Base-by-base conservation (phyloP, 2,113 vertebrate genomes). In the Aspidoscelis tigris region DNA sequence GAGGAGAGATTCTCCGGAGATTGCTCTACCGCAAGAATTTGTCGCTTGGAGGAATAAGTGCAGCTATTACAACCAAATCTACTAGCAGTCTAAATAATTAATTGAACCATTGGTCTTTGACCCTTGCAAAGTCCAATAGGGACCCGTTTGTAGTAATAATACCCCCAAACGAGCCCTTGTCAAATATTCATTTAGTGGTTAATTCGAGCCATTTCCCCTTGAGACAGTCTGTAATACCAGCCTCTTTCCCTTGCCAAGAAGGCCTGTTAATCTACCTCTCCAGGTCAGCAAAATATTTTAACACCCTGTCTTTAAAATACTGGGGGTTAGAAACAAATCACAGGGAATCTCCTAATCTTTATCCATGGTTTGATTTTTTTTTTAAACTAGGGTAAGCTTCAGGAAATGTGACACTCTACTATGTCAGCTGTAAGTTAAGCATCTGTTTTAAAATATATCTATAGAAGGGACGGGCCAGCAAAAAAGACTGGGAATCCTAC, bases 121-220 rank as follows among this genome's bases (percentile, higher is more conserved):
- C 97, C 98, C 97, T 96, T 95, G 93, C 94, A 96, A 96, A 96
- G 97, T 98, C 97, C 97, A 96, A 94, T 96, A 96, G 97, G 96
- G 97, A 97, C 95, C 95, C 96, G 95, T 97, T 97, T 97, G 96
- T 95, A 95, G 97, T 97, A 98, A 98, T 97, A 98, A 98, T 97
- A 97, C 97, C 96, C 96, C 92, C 93, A 96, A 97, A 96, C 97
- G 96, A 97, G 96, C 95, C 96, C 98, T 98, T 98, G 98, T 99
- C 97, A 99, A 99, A 99, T 99, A 99, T 99, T 99, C 98, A 99
- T 99, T 98, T 98, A 97, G 97, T 97, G 96, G 97, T 97, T 98
- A 98, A 97, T 98, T 97, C 97, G 97, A 98, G 97, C 97, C 93
- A 92, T 94, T 95, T 93, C 95, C 98, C 98, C 98, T 93, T 91